Evolutionary conservation across 2,888 invertebrate species (phyloP).

Genomic region (Cephus sareptanus): DNA sequence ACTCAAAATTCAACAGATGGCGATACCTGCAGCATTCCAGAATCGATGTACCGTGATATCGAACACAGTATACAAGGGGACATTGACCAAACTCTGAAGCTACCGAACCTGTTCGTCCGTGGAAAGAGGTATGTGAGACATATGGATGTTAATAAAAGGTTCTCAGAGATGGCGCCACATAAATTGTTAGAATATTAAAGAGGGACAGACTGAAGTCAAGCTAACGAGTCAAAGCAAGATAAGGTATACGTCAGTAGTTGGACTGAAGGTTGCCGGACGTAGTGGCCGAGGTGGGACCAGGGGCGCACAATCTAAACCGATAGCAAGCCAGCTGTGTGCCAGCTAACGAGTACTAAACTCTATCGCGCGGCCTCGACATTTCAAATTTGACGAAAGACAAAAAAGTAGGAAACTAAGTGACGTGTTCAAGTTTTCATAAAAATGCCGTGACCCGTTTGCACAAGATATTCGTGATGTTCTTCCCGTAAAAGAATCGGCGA

Average conservation of each 20-base stretch:
- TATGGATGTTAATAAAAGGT: background rate
- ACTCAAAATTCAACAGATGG: background rate
- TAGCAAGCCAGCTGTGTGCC: slow-evolving; percentile 25
- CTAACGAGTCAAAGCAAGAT: background rate
- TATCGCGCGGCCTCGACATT: slow-evolving; percentile 4
- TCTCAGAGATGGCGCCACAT: slow-evolving; percentile 1
- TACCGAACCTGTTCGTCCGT: background rate
- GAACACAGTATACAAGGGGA: background rate
- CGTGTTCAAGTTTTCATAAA: slow-evolving; percentile 1
- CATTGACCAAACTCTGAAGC: background rate
- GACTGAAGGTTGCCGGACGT: slow-evolving; percentile 6
- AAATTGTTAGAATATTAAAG: background rate
- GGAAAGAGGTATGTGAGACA: background rate
- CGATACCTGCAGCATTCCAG: background rate
- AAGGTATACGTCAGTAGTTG: background rate
- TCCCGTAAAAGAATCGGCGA: background rate
- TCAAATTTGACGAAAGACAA: background rate
- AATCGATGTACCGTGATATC: background rate
- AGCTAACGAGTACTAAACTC: slow-evolving; percentile 11
- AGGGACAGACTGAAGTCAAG: background rate
- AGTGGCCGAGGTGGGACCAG: slow-evolving; percentile 13
- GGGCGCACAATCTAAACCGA: slow-evolving; percentile 24
- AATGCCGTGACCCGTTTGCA: slow-evolving; percentile 11
- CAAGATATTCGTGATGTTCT: slow-evolving; percentile 12
- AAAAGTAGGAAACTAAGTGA: slow-evolving; percentile 1